Evolutionary conservation across 2,113 vertebrate species (phyloP), one percentile per base, ranked within the genome.

Genomic region (Symphodus melops): DNA sequence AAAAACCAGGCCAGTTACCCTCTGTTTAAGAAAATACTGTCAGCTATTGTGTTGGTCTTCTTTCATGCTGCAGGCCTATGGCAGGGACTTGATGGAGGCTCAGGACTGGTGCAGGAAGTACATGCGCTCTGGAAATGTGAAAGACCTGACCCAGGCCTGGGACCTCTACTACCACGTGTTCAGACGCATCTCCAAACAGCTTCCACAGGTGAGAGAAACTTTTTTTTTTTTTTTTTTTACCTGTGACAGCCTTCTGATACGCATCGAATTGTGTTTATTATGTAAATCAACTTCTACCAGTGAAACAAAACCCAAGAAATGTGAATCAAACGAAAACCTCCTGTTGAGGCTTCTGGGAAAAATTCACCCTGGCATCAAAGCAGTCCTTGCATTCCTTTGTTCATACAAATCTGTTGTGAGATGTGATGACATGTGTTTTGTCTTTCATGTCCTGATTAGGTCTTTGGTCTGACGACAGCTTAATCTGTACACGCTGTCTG

Each of bases 21-120:
- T 33, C 28, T 33, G 28, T 33, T 33, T 6, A 33, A 33, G 28
- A 25, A 25, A 25, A 25, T 25, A 25, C 25, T 4, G 25, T 25
- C 25, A 25, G 25, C 25, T 25, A 4, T 25, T 41, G 19, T 48
- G 36, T 66, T 77, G 82, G 65, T 81, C 14, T 80, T 59, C 9
- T 66, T 44, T 53, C 49, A 33, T 33, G 4, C 4, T 48, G 3
- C 86, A 99, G 98, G 98, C 98, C 0, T 99, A 99, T 1, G 98
- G 98, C 53, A 93, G 98, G 85, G 98, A 99, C 82, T 88, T 99
- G 59, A 99, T 99, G 98, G 98, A 99, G 93, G 98, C 98, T 44
- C 98, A 99, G 55, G 98, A 99, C 58, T 99, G 98, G 98, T 99
- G 98, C 88, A 92, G 98, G 82, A 99, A 99, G 84, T 99, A 99